Base-by-base conservation (phyloP, 2,797 vertebrate genomes). In the Cynodonichthys magdalenae region DNA sequence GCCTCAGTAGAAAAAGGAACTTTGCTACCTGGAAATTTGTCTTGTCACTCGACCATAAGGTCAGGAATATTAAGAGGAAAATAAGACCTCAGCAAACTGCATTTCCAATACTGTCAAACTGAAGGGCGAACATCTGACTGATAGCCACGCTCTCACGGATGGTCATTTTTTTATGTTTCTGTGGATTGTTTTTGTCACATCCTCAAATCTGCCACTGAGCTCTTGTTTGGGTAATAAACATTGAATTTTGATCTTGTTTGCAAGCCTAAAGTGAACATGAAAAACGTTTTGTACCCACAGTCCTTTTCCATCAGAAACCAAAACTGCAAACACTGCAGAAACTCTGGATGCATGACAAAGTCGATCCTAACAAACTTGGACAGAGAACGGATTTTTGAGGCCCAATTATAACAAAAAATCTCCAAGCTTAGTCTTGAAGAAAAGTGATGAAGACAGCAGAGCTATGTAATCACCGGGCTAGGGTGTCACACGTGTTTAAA, bases 361-460 rank as follows among this genome's bases (percentile, higher is more conserved):
- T 83, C 64, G 28, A 82, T 74, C 53, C 80, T 91, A 88, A 92
- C 83, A 79, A 83, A 87, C 70, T 79, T 66, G 73, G 88, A 86
- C 87, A 83, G 81, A 75, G 50, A 82, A 84, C 65, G 61, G 75
- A 83, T 92, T 92, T 86, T 81, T 51, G 41, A 20, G 52, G 58
- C 67, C 91, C 89, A 92, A 93, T 93, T 92, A 93, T 74, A 79
- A 78, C 41, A 62, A 71, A 80, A 92, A 88, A 88, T 79, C 74
- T 75, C 66, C 67, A 66, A 74, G 74, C 78, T 84, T 68, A 80
- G 83, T 66, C 71, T 66, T 59, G 84, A 74, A 85, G 61, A 75
- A 71, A 83, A 77, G 86, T 60, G 72, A 77, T 71, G 61, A 61
- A 80, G 77, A 74, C 63, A 62, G 36, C 72, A 53, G 36, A 67